Evolutionary conservation across 2,113 vertebrate genomes (phyloP).

Genomic region (rabbit (Oryctolagus cuniculus)): mOryCun1.1 NC_091432.1:193144501-193145000

Average conservation of each 20-base stretch:
- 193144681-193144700: not conserved
- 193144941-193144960: constrained; percentile 63
- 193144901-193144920: constrained; percentile 55
- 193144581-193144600: not conserved
- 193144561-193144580: not conserved
- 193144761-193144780: not conserved
- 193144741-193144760: not conserved
- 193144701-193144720: not conserved
- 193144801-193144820: not conserved
- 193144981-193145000: not conserved
- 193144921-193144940: constrained; percentile 64
- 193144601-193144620: not conserved
- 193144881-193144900: not conserved
- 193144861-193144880: constrained; percentile 34
- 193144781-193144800: constrained; percentile 17
- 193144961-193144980: constrained; percentile 49
- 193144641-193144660: too few relatives aligned
- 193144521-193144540: not conserved
- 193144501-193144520: not conserved
- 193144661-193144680: not conserved
- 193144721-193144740: not conserved
- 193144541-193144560: not conserved
- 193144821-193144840: constrained; percentile 28
- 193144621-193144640: not conserved
- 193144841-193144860: constrained; percentile 42